Conservation (phyloP, 1,140 invertebrate genomes). For the Orchesella cincta region DNA sequence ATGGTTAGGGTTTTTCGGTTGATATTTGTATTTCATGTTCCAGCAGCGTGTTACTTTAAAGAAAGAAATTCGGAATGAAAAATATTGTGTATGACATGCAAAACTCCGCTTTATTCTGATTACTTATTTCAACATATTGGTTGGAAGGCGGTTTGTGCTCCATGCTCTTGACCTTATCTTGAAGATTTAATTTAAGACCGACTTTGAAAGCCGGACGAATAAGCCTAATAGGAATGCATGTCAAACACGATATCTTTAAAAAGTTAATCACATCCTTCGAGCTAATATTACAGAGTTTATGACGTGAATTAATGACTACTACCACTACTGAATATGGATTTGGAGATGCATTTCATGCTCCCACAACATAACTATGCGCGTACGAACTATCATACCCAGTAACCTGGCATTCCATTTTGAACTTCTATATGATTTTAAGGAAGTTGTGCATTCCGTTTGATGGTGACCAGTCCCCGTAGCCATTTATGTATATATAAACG, state of each 20-base stretch:
- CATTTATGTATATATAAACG: no score
- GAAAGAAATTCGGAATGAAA: background rate
- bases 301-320: background rate
- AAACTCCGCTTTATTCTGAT: background rate
- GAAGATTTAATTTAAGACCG: background rate
- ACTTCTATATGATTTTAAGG: no score
- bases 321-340: no score
- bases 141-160: background rate
- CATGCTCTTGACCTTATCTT: constrained; percentile 14
- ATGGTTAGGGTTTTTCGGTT: no score
- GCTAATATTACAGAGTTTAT: background rate
- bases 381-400: no score
- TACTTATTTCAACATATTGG: constrained; percentile 22
- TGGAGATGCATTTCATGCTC: no score
- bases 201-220: background rate
- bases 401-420: no score
- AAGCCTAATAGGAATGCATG: background rate
- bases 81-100: background rate
- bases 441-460: no score
- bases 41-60: background rate
- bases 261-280: background rate
- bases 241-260: background rate
- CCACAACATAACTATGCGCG: no score
- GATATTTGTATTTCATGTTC: background rate
- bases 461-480: no score